Conservation (phyloP, 2,888 invertebrate species). For the Hoplodrina ambigua region DNA sequence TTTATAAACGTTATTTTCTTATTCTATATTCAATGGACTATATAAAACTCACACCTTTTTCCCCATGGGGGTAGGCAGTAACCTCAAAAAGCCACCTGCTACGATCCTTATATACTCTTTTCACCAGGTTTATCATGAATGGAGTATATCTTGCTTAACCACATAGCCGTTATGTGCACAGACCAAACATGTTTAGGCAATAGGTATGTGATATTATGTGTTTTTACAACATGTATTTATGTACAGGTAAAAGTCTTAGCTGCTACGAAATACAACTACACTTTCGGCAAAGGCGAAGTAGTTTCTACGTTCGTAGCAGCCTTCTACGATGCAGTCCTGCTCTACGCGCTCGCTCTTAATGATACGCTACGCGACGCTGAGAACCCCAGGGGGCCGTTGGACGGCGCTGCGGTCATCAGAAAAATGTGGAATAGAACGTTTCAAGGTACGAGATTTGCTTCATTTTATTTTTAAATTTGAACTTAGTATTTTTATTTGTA, state of each 20-base stretch:
- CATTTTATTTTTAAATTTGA: background rate
- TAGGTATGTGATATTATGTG: no score
- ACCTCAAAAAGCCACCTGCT: no score
- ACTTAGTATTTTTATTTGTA: no score
- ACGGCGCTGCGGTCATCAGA: slow-evolving; percentile 95
- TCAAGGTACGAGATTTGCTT: slow-evolving; percentile 90
- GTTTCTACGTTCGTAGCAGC: slow-evolving; percentile 98
- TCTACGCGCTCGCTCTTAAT: slow-evolving; percentile 97
- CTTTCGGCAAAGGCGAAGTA: slow-evolving; percentile 93
- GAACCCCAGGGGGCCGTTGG: slow-evolving; percentile 89
- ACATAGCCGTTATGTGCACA: no score
- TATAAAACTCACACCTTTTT: no score
- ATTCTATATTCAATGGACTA: no score
- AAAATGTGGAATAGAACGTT: slow-evolving; percentile 97
- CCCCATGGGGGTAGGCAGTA: no score
- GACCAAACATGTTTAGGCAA: no score
- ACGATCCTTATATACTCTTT: no score
- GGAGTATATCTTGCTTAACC: no score
- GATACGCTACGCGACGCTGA: slow-evolving; percentile 92
- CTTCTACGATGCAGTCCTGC: slow-evolving; percentile 98
- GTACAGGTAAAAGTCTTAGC: slow-evolving; percentile 92
- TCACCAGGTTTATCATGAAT: no score
- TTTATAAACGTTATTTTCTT: no score
- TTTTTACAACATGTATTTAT: background rate
- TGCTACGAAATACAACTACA: slow-evolving; percentile 92